Conservation (phyloP, 2,797 vertebrate species). For the Hapalemur alaotrensis region DNA sequence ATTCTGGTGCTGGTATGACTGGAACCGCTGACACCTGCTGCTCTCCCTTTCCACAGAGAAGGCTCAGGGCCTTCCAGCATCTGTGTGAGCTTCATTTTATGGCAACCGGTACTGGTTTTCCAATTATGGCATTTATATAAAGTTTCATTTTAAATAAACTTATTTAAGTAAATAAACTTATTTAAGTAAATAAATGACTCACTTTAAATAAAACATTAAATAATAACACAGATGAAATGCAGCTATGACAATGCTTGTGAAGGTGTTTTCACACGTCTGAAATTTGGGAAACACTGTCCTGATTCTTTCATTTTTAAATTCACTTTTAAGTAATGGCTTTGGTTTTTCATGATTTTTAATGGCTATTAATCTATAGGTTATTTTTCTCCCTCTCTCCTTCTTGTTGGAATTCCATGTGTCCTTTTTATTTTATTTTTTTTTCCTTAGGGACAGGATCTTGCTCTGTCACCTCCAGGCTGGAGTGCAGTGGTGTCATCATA, state of each 20-base stretch:
- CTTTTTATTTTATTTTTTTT: not conserved
- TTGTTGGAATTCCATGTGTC: not conserved
- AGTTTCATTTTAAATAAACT: slow-evolving; percentile 39
- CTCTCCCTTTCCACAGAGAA: not conserved
- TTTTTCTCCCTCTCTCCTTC: not conserved
- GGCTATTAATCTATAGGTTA: not conserved
- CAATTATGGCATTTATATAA: not conserved
- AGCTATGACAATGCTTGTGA: not conserved
- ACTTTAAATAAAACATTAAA: slow-evolving; percentile 3
- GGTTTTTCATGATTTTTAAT: not conserved
- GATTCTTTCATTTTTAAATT: slow-evolving; percentile 18
- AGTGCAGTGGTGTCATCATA: not conserved
- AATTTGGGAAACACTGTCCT: not conserved
- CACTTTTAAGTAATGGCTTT: not conserved
- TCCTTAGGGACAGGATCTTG: not conserved
- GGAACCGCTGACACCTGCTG: slow-evolving; percentile 8
- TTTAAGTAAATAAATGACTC: slow-evolving; percentile 22
- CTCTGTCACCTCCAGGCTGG: not conserved
- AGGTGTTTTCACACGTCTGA: not conserved
- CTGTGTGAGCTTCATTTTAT: not conserved
- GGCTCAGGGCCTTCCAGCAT: not conserved
- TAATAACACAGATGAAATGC: not conserved
- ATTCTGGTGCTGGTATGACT: not conserved
- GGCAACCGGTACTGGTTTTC: not conserved
- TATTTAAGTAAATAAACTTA: slow-evolving; percentile 11